Percentiles rank a stretch among this genome's conserved stretches.
phyloP scores from a whole-genome alignment of 2,113 vertebrate species.

The Tautogolabrus adspersus region DNA sequence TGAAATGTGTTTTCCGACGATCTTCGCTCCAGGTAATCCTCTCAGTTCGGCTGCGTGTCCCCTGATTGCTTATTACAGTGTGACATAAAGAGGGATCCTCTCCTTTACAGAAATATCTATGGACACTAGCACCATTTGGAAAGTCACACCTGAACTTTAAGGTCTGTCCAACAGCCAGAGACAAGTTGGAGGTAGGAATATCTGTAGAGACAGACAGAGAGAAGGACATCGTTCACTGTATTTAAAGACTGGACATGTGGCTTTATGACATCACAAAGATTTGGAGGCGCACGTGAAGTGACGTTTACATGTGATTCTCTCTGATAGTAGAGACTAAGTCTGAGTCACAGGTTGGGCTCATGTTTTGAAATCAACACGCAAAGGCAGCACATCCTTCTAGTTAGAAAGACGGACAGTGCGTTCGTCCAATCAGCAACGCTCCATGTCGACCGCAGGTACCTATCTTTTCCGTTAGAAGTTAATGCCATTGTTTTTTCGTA shows the following conservation, averaged over 20 bases:
- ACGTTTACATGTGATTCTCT: too few relatives aligned
- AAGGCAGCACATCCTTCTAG: too few relatives aligned
- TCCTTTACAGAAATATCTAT: conserved; percentile 46
- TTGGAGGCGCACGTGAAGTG: too few relatives aligned
- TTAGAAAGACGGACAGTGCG: too few relatives aligned
- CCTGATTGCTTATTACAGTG: fast-evolving
- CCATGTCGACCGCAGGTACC: too few relatives aligned
- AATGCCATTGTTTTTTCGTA: too few relatives aligned
- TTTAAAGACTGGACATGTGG: not conserved
- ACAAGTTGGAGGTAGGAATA: fast-evolving
- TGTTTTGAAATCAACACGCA: too few relatives aligned
- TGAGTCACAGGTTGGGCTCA: too few relatives aligned
- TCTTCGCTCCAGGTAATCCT: fast-evolving
- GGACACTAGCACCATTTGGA: fast-evolving
- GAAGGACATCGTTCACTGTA: not conserved
- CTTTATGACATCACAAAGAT: too few relatives aligned
- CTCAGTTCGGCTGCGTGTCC: fast-evolving
- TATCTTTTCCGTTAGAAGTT: too few relatives aligned
- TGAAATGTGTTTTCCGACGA: fast-evolving
- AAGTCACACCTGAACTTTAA: conserved; percentile 16
- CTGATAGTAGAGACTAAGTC: too few relatives aligned
- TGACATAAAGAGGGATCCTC: conserved; percentile 13
- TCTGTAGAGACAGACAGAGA: conserved; percentile 8
- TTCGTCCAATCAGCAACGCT: too few relatives aligned
- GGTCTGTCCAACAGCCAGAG: fast-evolving